Evolutionary conservation across 1,140 invertebrate genomes (phyloP), one percentile per base, ranked within the genome.

Genomic region (Caenorhabditis remanei): DNA sequence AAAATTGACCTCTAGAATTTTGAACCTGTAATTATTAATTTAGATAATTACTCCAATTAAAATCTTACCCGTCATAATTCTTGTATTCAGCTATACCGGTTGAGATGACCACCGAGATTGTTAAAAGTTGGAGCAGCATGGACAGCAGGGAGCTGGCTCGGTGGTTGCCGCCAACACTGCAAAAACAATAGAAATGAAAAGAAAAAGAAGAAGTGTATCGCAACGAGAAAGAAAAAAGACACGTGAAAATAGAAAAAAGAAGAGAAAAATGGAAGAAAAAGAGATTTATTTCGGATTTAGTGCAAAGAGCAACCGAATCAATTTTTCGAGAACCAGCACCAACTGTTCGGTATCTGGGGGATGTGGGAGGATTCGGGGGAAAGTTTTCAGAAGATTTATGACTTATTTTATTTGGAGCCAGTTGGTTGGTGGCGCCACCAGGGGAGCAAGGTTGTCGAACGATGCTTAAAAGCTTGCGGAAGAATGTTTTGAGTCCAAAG

Each of bases 61-160:
- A 79, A 79, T 19, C 14, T 32, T 5, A 79, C 71, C 71, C 71
- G 71, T 79, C 71, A 79, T 79, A 79, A 50, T 79, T 79, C 46
- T 79, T 79, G 41, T 79, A 79, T 46, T 79, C 71, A 9, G 46
- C 71, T 53, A 41, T 46, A 32, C 43, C 46, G 16, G 6, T 11
- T 9, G 4, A 11, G 40, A 79, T 53, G 14, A 32, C 46, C 50
- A 41, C 40, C 32, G 21, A 79, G 1, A 79, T 21, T 6, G 11
- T 4, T 4, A 79, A 11, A 13, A 43, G 13, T 11, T 13, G n/a
- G 71, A 79, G 8, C 71, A 50, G 46, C 71, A 79, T 79, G 24
- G 24, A n/a, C n/a, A n/a, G n/a, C n/a, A n/a, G 2, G 24, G 67
- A 71, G 67, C 40, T 53, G 13, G 8, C 46, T 41, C 46, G 11